Percentiles rank a stretch among this genome's conserved stretches.
phyloP scores from a whole-genome alignment of 1,140 invertebrate genomes.

The Belonocnema kinseyi region DNA sequence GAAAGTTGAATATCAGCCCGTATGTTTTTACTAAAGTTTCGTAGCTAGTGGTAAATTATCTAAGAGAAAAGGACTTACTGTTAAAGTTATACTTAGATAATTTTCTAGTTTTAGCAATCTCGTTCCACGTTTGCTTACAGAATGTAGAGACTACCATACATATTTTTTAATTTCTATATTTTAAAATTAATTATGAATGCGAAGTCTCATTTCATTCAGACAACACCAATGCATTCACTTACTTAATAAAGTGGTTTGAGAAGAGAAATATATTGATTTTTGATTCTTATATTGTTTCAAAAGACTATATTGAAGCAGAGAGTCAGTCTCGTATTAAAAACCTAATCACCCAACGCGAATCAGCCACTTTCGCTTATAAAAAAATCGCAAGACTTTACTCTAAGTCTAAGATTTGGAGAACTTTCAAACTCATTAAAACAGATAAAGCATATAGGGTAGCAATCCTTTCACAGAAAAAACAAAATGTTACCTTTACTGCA shows the following conservation, averaged over 20 bases:
- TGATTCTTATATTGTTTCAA: slow-evolving; percentile 53
- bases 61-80: no score
- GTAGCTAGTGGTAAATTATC: no score
- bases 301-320: slow-evolving; percentile 42
- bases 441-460: not conserved
- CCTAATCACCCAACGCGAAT: slow-evolving; percentile 8
- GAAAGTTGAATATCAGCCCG: no score
- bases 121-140: no score
- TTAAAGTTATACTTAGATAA: no score
- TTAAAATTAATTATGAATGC: not conserved
- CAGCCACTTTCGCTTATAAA: not conserved
- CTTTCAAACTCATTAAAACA: not conserved
- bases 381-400: not conserved
- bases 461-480: not conserved
- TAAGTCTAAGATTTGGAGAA: not conserved
- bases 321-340: slow-evolving; percentile 22
- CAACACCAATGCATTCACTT: not conserved
- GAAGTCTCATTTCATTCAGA: not conserved
- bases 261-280: slow-evolving; percentile 41
- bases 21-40: no score
- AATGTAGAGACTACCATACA: no score
- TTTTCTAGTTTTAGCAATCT: no score
- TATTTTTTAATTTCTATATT: no score
- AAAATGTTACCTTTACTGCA: not conserved
- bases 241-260: slow-evolving; percentile 36